Evolutionary conservation across 2,113 vertebrate species (phyloP).

Genomic region (Labrus mixtus): DNA sequence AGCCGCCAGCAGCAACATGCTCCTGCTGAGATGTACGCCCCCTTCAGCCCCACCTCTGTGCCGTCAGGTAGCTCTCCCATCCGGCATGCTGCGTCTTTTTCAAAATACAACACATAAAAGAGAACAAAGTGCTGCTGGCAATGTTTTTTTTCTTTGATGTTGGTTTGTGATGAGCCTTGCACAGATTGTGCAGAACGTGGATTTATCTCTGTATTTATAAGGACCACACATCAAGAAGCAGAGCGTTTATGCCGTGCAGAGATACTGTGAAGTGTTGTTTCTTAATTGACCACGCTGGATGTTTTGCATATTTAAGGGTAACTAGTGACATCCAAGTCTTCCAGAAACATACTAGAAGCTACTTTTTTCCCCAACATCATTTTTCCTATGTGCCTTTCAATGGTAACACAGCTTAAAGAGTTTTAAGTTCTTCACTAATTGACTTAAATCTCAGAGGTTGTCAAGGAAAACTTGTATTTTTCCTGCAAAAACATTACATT

Average conservation of each 20-base stretch:
- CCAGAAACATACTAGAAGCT: neutral
- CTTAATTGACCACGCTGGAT: neutral
- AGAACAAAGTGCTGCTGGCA: neutral
- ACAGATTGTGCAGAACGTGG: conserved; percentile 21
- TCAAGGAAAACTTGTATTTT: too few relatives aligned
- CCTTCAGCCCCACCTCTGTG: conserved; percentile 94
- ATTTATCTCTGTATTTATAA: conserved; percentile 20
- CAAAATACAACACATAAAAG: conserved; percentile 23
- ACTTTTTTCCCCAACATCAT: neutral
- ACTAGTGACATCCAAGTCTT: neutral
- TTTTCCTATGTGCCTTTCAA: neutral
- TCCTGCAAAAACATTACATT: too few relatives aligned
- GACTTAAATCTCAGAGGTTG: too few relatives aligned
- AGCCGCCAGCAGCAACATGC: conserved; percentile 86
- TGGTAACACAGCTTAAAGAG: conserved; percentile 2
- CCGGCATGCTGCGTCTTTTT: neutral
- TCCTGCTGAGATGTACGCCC: conserved; percentile 91
- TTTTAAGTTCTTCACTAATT: neutral
- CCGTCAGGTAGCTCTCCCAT: conserved; percentile 89
- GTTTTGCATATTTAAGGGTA: conserved; percentile 16
- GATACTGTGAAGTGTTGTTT: neutral
- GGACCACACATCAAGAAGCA: conserved; percentile 13
- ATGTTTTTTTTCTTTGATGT: conserved; percentile 35
- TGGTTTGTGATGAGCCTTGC: neutral
- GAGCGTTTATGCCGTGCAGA: conserved; percentile 6